Percentiles rank a stretch among this genome's conserved stretches.
Conservation (phyloP, 2,888 invertebrate species). For the Meteorus cinctellus region DNA sequence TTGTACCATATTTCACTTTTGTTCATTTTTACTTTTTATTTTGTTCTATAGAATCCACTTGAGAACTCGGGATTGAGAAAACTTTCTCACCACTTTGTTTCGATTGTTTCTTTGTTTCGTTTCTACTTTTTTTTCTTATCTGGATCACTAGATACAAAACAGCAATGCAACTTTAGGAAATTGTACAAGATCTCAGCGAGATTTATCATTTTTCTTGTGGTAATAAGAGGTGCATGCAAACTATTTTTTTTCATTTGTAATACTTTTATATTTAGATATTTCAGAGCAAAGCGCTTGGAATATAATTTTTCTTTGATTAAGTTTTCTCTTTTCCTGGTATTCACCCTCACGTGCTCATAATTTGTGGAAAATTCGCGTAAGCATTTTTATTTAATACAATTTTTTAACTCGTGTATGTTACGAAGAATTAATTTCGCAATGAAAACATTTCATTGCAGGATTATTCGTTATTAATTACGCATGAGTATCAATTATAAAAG, state of each 20-base stretch:
- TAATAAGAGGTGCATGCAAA: not conserved
- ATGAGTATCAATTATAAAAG: no score
- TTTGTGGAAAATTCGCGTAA: no score
- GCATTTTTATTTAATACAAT: no score
- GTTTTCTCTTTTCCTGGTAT: no score
- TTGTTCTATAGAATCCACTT: not conserved
- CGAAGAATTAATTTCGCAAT: no score
- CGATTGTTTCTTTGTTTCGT: slow-evolving; percentile 26
- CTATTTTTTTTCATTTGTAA: not conserved
- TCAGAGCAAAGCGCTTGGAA: not conserved
- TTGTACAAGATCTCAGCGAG: not conserved
- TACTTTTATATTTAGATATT: not conserved
- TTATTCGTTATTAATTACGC: no score
- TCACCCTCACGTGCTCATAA: no score
- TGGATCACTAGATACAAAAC: not conserved
- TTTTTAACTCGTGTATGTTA: no score
- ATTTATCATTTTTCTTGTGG: not conserved
- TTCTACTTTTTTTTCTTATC: not conserved
- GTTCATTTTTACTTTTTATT: slow-evolving; percentile 7
- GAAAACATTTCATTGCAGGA: no score
- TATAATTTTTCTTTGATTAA: no score
- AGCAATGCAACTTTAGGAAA: not conserved
- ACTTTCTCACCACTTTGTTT: slow-evolving; percentile 22
- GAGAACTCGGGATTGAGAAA: slow-evolving; percentile 13
- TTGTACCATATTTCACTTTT: slow-evolving; percentile 13